These are phyloP conservation scores for Bos javanicus DNA, from an alignment of 2,113 vertebrate species.

Conservation along the genomic window DNA sequence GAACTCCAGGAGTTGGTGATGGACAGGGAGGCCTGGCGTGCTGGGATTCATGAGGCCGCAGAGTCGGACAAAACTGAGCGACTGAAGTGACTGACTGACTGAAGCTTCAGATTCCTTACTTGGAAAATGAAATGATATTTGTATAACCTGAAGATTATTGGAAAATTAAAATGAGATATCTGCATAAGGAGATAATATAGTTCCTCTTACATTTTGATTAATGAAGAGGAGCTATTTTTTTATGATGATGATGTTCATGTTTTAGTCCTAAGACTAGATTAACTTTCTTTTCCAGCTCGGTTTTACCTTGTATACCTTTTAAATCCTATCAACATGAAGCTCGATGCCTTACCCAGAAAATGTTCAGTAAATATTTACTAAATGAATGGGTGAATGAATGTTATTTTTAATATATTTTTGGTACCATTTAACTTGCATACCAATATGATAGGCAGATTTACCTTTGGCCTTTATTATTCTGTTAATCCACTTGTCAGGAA, in stretches of 20 bases:
- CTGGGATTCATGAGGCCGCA: no score
- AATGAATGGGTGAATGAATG: background rate
- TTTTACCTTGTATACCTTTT: background rate
- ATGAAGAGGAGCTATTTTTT: background rate
- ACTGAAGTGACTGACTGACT: no score
- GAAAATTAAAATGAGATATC: background rate
- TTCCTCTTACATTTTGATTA: background rate
- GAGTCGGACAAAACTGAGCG: no score
- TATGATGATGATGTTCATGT: background rate
- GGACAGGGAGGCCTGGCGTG: no score
- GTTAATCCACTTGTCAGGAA: background rate
- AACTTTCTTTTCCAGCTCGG: background rate
- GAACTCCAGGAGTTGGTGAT: no score
- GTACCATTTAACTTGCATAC: background rate
- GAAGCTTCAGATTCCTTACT: background rate
- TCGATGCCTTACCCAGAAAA: background rate
- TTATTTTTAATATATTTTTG: background rate
- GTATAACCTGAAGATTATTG: background rate
- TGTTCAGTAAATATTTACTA: background rate
- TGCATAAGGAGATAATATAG: background rate
- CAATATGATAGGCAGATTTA: background rate
- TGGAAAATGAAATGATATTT: background rate
- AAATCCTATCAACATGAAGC: background rate
- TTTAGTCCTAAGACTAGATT: background rate
- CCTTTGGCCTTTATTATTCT: background rate